Percentiles rank a stretch among this genome's conserved stretches.
Conservation (phyloP, 2,113 vertebrate genomes). For the Oncorhynchus clarkii region DNA sequence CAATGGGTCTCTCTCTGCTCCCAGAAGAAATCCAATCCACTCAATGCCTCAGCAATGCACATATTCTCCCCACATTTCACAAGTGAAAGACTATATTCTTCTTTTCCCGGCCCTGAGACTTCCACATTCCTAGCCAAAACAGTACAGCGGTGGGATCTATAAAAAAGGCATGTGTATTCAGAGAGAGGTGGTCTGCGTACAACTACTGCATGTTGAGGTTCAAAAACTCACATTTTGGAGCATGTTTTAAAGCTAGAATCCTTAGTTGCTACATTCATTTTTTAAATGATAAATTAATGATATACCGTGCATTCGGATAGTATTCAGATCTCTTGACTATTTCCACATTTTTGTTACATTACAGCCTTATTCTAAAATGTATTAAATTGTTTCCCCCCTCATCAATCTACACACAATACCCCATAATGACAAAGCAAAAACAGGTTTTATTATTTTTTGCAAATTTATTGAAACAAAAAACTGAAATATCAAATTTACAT, state of each 20-base stretch:
- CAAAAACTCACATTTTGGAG: neutral
- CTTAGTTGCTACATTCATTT: too few species aligned
- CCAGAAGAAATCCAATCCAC: constrained; percentile 64
- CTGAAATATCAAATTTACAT: too few species aligned
- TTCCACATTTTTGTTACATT: too few species aligned
- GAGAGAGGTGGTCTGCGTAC: neutral
- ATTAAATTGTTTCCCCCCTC: too few species aligned
- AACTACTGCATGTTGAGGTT: neutral
- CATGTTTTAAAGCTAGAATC: neutral
- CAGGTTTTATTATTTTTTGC: too few species aligned
- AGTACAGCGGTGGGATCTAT: neutral
- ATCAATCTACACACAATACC: too few species aligned
- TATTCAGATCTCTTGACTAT: too few species aligned
- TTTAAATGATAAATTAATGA: too few species aligned
- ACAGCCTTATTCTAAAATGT: too few species aligned
- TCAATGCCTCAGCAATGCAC: constrained; percentile 82
- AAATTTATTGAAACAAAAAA: too few species aligned
- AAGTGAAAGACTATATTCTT: constrained; percentile 78
- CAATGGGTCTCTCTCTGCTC: constrained; percentile 76
- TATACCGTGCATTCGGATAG: too few species aligned
- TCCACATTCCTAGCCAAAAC: neutral
- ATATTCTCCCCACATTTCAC: constrained; percentile 85
- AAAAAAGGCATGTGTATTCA: neutral
- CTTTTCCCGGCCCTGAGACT: constrained; percentile 9
- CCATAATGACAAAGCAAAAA: too few species aligned